Conservation (phyloP, 2,113 vertebrate species). For the Phoxinus phoxinus region DNA sequence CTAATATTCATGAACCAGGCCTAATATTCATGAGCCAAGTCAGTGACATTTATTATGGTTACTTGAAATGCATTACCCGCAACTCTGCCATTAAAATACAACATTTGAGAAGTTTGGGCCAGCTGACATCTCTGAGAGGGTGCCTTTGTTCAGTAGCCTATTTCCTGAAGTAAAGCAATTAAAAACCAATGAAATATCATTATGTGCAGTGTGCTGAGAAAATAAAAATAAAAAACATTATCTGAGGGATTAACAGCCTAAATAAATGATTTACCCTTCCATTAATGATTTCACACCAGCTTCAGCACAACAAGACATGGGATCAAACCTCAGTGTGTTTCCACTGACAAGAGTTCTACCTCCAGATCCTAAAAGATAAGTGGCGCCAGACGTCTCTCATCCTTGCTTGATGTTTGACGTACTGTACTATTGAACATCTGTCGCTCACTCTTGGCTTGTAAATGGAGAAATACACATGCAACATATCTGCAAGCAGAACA, state of each 20-base stretch:
- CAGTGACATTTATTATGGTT: background rate
- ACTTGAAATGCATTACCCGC: background rate
- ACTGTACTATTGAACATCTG: background rate
- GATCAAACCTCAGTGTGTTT: background rate
- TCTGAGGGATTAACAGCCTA: background rate
- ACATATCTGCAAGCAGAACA: conserved; percentile 9
- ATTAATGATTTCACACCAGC: conserved; percentile 19
- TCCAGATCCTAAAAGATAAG: conserved; percentile 1
- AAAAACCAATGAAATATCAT: background rate
- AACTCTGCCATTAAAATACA: background rate
- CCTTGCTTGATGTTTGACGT: background rate
- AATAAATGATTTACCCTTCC: conserved; percentile 1
- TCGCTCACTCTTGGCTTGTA: background rate
- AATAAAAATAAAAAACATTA: background rate
- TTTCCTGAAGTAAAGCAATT: background rate
- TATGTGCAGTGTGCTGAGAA: background rate
- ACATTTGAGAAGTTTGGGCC: background rate
- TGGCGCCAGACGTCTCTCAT: background rate
- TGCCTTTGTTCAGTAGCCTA: background rate
- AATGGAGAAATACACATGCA: background rate
- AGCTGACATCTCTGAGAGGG: background rate
- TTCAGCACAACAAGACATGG: conserved; percentile 2
- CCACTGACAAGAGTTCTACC: conserved; percentile 12
- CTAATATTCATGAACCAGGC: background rate
- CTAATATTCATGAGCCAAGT: background rate